Conservation (phyloP, 2,113 vertebrate genomes). For the Clupea harengus region DNA sequence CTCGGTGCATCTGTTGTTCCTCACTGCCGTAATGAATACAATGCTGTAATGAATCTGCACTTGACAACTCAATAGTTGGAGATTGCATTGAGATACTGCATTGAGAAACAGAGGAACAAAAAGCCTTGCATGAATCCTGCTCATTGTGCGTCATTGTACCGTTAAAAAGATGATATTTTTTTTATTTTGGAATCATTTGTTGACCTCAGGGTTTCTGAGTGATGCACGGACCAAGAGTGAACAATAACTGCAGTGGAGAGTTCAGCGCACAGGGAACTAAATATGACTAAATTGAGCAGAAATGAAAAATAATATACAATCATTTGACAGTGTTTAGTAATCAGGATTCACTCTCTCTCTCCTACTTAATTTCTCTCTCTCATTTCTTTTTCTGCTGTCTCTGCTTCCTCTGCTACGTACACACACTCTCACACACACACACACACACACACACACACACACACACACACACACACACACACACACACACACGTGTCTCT, state of each 20-base stretch:
- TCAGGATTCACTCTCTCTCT: too few relatives aligned
- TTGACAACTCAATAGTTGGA: neutral
- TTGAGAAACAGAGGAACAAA: neutral
- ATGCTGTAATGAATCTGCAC: neutral
- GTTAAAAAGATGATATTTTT: neutral
- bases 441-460: too few relatives aligned
- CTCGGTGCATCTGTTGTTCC: neutral
- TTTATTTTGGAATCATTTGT: neutral
- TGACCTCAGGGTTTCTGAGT: neutral
- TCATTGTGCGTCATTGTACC: neutral
- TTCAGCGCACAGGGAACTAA: neutral
- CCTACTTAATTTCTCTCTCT: neutral
- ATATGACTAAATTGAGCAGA: neutral
- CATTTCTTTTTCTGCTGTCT: neutral
- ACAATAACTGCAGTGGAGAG: neutral
- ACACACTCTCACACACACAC: too few relatives aligned
- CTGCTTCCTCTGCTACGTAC: constrained; percentile 19
- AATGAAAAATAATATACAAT: constrained; percentile 1
- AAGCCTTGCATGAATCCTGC: neutral
- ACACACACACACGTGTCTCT: neutral
- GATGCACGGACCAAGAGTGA: neutral
- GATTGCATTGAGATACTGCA: neutral
- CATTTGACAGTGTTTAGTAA: neutral
- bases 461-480: neutral
- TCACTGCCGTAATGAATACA: neutral